Percentiles rank a stretch among this genome's conserved stretches.
Conservation (phyloP, 2,797 vertebrate genomes). For the Sebastolobus alascanus region DNA sequence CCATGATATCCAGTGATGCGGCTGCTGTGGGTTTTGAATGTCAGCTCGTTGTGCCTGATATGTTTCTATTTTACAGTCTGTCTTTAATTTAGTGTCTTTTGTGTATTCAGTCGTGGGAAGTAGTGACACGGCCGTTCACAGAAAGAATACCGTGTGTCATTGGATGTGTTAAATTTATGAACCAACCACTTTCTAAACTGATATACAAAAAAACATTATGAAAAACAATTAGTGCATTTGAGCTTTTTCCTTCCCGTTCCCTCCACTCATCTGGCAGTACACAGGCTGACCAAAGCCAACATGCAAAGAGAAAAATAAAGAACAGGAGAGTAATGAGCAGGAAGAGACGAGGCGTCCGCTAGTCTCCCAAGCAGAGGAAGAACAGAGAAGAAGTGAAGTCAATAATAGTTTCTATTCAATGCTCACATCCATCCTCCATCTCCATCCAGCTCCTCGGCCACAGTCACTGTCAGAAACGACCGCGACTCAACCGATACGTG, state of each 20-base stretch:
- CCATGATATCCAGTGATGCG: slow-evolving; percentile 65
- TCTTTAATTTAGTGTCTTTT: slow-evolving; percentile 54
- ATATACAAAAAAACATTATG: slow-evolving; percentile 66
- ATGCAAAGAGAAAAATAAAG: slow-evolving; percentile 47
- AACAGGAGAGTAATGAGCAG: slow-evolving; percentile 25
- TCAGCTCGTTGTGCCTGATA: slow-evolving; percentile 59
- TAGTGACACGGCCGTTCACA: slow-evolving; percentile 8
- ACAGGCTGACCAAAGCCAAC: slow-evolving; percentile 53
- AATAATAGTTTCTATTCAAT: slow-evolving; percentile 41
- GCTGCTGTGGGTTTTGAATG: slow-evolving; percentile 66
- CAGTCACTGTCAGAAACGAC: slow-evolving; percentile 25
- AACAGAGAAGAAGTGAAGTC: slow-evolving; percentile 39
- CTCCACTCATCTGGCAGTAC: slow-evolving; percentile 75
- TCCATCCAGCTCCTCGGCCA: slow-evolving; percentile 23
- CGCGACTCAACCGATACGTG: slow-evolving; percentile 13
- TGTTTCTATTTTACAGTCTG: slow-evolving; percentile 65
- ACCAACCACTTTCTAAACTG: slow-evolving; percentile 44
- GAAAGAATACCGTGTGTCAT: slow-evolving; percentile 4
- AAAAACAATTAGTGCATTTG: slow-evolving; percentile 90
- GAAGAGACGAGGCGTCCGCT: slow-evolving; percentile 54
- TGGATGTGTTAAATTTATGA: slow-evolving; percentile 36
- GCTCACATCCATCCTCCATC: slow-evolving; percentile 28
- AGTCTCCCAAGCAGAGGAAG: slow-evolving; percentile 46
- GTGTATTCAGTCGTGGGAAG: slow-evolving; percentile 36
- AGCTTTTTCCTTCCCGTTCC: slow-evolving; percentile 77